Base-by-base conservation (phyloP, 2,888 invertebrate species). In the Meganola albula region DNA sequence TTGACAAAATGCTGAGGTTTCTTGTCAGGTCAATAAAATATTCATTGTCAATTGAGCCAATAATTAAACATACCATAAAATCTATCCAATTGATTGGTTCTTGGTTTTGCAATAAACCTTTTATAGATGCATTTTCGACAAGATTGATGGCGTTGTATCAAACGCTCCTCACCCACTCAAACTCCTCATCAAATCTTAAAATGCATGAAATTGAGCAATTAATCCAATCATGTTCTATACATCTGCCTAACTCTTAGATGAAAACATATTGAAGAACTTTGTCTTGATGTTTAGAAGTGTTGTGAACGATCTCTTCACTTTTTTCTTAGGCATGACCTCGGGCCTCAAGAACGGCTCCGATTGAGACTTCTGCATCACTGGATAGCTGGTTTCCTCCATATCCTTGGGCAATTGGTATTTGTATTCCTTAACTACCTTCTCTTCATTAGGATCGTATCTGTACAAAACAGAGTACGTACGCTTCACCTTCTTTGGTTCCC, bases 201-300 rank as follows among this genome's bases (percentile, higher is more conserved):
- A 84, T 84, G 83, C 84, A 82, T 64, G 53, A 34, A 63, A 59
- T 84, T 85, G 84, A 84, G 84, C 84, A 84, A 84, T 56, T 65
- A 62, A 59, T 59, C 62, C 61, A 45, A 18, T 51, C 48, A 43
- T 31, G 37, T 32, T 23, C 23, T 24, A n/a, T n/a, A 36, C 37
- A 30, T 6, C 24, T 20, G 31, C 57, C 70, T 82, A 85, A 67
- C 80, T 76, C 52, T 84, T 85, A 3, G 75, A 66, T 20, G 75
- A 55, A 54, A 85, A 85, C 33, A 85, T 84, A 50, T 85, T 85
- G 28, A 85, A 62, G 58, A 85, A 74, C 38, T 84, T 85, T 1
- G 84, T 76, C 55, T 84, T 85, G 48, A 85, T 84, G 48, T 74
- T 84, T 21, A 85, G 52, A 3, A 85, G 58, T 0, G 84, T 82